These are phyloP conservation scores for Hydrocynus forskahlii DNA, from an alignment of 2,797 vertebrate species.

Conservation along the genomic window DNA sequence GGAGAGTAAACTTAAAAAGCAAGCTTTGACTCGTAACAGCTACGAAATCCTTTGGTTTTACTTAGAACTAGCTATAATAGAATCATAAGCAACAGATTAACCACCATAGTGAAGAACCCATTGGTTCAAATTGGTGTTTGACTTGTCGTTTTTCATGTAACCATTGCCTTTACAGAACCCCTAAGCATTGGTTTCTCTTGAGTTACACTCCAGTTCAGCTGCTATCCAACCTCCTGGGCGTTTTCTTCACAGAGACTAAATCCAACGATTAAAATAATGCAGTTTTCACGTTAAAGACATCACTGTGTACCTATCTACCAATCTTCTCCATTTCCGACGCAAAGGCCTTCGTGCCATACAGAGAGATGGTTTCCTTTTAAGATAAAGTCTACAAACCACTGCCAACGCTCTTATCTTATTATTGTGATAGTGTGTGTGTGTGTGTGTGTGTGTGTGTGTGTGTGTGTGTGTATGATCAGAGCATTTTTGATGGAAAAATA, in stretches of 20 bases:
- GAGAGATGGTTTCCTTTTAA: neutral
- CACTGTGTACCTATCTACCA: neutral
- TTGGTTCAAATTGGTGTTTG: too few species aligned
- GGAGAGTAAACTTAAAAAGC: too few species aligned
- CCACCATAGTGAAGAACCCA: too few species aligned
- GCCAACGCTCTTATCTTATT: slow-evolving; percentile 51
- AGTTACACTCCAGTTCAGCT: neutral
- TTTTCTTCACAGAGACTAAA: neutral
- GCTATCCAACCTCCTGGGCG: neutral
- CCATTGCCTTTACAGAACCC: too few species aligned
- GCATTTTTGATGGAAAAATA: slow-evolving; percentile 30
- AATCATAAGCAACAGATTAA: too few species aligned
- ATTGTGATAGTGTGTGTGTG: slow-evolving; percentile 10
- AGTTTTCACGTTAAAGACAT: neutral
- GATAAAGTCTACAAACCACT: slow-evolving; percentile 41
- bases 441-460: slow-evolving; percentile 38
- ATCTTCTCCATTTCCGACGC: neutral
- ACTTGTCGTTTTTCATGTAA: too few species aligned
- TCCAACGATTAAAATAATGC: neutral
- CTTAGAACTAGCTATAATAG: too few species aligned
- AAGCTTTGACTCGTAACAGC: too few species aligned
- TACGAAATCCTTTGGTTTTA: too few species aligned
- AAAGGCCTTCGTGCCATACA: neutral
- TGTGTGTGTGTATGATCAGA: slow-evolving; percentile 44
- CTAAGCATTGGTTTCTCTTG: too few species aligned